A percentile compares a stretch with the other conserved stretches of the same genome.
phyloP scores from a whole-genome alignment of 2,888 invertebrate genomes.

The Amphipyra tragopoginis region DNA sequence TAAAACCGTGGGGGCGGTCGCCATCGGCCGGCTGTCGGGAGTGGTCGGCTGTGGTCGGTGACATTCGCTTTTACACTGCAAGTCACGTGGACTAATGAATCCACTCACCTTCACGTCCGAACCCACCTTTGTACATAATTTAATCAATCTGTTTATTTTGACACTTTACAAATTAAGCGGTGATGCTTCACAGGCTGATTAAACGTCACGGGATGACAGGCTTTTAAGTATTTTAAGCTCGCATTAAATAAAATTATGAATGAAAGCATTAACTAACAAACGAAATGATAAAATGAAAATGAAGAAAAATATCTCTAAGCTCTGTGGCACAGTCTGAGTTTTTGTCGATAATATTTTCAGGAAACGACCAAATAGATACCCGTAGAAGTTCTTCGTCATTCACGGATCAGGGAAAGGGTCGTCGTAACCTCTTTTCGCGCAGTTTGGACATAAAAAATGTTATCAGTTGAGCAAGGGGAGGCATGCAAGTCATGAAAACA shows the following conservation, averaged over 20 bases:
- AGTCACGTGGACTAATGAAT: constrained; percentile 86
- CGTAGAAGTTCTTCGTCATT: constrained; percentile 51
- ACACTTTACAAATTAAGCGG: constrained; percentile 74
- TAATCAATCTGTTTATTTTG: constrained; percentile 80
- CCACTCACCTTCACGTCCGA: constrained; percentile 73
- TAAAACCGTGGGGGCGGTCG: constrained; percentile 64
- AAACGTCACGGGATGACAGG: constrained; percentile 55
- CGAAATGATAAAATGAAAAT: constrained; percentile 14
- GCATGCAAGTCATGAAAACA: constrained; percentile 68
- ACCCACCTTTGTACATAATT: constrained; percentile 76
- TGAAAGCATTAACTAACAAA: constrained; percentile 7
- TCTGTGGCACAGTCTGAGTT: constrained; percentile 15
- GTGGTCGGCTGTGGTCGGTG: constrained; percentile 71
- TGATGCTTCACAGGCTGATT: constrained; percentile 65
- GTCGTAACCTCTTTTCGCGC: constrained; percentile 45
- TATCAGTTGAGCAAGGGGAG: constrained; percentile 45
- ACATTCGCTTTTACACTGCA: constrained; percentile 77
- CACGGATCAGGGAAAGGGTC: constrained; percentile 44
- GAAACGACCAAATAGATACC: constrained; percentile 10
- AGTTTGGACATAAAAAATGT: constrained; percentile 50
- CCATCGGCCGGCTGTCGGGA: constrained; percentile 43
- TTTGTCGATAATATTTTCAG: constrained; percentile 28
- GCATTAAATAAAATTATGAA: constrained; percentile 31
- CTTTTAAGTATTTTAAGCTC: constrained; percentile 44
- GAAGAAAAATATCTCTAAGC: constrained; percentile 2